Evolutionary conservation across 23 tunicate species (phyloP), one percentile per base, ranked within the genome.

Genomic region (Clavelina lepadiformis): DNA sequence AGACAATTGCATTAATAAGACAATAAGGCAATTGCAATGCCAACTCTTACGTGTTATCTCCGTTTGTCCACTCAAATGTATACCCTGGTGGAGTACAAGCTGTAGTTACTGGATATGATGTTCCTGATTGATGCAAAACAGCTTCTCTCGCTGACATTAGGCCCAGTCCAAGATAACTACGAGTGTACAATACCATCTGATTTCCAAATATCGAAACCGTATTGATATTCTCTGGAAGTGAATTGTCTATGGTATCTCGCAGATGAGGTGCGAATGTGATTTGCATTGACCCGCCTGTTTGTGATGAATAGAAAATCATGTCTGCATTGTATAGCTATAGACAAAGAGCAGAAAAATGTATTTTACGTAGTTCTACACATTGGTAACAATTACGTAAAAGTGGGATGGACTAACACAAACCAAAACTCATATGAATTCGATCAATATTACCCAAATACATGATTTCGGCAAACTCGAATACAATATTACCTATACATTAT

Each of bases 271-370:
- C 64, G 46, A 85, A 85, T 7, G 85, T 71, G 0, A 85, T 64
- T 52, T 85, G 94, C 94, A 85, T 78, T 0, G 94, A 85, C 15
- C 94, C 94, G 31, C 94, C 91, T 82, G 67, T 0, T 22, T 11
- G 11, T 11, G 61, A 20, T 11, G n/a, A 20, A 55, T 55, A n/a
- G n/a, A n/a, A n/a, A n/a, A n/a, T n/a, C n/a, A n/a, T n/a, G n/a
- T n/a, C n/a, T n/a, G n/a, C n/a, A n/a, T n/a, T n/a, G n/a, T n/a
- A n/a, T n/a, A n/a, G n/a, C n/a, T n/a, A n/a, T n/a, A n/a, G n/a
- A n/a, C n/a, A n/a, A n/a, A n/a, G n/a, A n/a, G n/a, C n/a, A n/a
- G 11, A 21, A 20, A 55, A 55, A 11, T 23, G 11, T 20, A 55
- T 20, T 20, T 11, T 44, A 11, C 50, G 18, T 11, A 44, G 13